Evolutionary conservation across 2,888 invertebrate genomes (phyloP), one percentile per base, ranked within the genome.

Genomic region (Cantharis flavilabris): DNA sequence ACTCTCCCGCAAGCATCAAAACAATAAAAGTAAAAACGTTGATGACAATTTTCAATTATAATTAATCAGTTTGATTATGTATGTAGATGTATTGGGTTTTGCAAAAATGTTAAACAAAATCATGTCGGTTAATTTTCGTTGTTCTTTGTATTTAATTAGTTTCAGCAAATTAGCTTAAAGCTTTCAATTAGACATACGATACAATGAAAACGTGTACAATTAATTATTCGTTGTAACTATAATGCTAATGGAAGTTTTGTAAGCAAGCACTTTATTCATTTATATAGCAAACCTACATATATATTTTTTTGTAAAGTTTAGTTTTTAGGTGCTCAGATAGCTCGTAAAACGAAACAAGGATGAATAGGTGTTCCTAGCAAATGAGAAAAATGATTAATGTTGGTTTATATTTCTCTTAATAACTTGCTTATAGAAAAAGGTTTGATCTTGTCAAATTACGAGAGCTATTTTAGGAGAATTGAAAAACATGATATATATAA

Each of bases 391-490:
- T 49, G 49, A 49, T 49, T 49, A 49, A 49, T 49, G 49, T 49
- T 49, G n/a, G n/a, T 49, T 49, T 49, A n/a, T 49, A n/a, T 49
- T 49, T 49, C 49, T 49, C n/a, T 7, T 49, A 49, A 49, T 49
- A 49, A 49, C 49, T n/a, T 49, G 49, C 49, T 49, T 49, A 49
- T 49, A 49, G 49, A n/a, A 49, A 49, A 23, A 18, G 23, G 13
- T 67, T 26, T 67, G 26, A 23, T 67, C 18, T 20, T 69, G 71
- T 69, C 72, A 72, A 72, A 76, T 64, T 76, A 69, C 73, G 71
- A 71, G 69, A 72, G 69, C 30, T 76, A 70, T 67, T 70, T 73
- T 69, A 73, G 67, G 64, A 26, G 71, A 77, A 74, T 33, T 23
- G 77, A 77, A 67, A 49, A 65, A 71, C 62, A 33, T 69, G 70